Percentiles rank a stretch among this genome's conserved stretches.
Conservation (phyloP, 2,888 invertebrate genomes). For the Patella pellucida region DNA sequence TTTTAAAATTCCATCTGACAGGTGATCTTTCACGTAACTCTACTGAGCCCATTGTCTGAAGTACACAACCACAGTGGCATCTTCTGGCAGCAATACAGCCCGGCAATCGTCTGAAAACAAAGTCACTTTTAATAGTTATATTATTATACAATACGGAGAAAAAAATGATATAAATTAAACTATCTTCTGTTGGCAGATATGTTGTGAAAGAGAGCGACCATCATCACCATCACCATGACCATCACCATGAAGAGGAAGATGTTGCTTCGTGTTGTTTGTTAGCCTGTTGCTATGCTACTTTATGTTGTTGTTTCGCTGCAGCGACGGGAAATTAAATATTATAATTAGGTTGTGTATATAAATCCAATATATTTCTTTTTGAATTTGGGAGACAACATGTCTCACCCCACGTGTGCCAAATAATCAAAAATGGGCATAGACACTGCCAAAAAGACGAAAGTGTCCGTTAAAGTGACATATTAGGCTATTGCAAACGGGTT, state of each 20-base stretch:
- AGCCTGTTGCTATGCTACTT: conserved; percentile 46
- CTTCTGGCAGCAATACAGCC: too few species aligned
- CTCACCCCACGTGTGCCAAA: too few species aligned
- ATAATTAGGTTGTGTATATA: too few species aligned
- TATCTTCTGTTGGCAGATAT: not conserved
- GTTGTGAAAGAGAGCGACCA: not conserved
- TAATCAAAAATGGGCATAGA: too few species aligned
- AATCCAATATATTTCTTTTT: too few species aligned
- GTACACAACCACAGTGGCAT: too few species aligned
- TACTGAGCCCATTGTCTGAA: too few species aligned
- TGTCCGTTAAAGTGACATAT: too few species aligned
- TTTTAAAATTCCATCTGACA: not conserved
- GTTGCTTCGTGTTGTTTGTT: conserved; percentile 52
- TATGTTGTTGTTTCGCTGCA: conserved; percentile 48
- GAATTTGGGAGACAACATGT: too few species aligned
- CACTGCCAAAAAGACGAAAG: too few species aligned
- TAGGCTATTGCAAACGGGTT: too few species aligned
- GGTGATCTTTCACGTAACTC: too few species aligned
- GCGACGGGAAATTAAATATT: not conserved
- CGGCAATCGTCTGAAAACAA: not conserved
- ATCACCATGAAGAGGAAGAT: conserved; percentile 38
- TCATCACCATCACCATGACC: conserved; percentile 5
- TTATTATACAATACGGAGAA: not conserved
- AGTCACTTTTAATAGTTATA: not conserved
- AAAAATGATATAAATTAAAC: not conserved